These are phyloP conservation scores for Axea sp. DNA, from an alignment of 2,888 invertebrate species.

Conservation along the genomic window DNA sequence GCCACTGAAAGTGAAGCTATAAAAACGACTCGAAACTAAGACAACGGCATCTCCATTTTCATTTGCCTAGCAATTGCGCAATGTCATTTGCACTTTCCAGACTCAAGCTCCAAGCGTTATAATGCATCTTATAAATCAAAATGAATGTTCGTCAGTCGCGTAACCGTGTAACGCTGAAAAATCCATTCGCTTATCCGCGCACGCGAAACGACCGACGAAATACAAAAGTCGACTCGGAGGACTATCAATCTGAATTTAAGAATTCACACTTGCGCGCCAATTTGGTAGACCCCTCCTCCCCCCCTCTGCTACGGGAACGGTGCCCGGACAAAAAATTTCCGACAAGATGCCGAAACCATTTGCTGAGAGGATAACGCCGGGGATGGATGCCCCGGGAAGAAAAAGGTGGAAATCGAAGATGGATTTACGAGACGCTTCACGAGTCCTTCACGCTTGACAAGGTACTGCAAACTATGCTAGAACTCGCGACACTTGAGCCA, in stretches of 20 bases:
- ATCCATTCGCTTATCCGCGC: constrained; percentile 34
- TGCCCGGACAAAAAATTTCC: constrained; percentile 14
- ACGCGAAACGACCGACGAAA: constrained; percentile 17
- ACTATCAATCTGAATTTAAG: constrained; percentile 52
- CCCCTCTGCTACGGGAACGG: background rate
- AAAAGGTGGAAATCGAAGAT: constrained; percentile 52
- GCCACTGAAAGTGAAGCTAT: background rate
- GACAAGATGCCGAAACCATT: constrained; percentile 18
- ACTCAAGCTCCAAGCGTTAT: constrained; percentile 23
- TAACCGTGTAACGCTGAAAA: constrained; percentile 30
- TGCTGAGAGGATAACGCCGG: constrained; percentile 11
- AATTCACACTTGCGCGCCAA: constrained; percentile 27
- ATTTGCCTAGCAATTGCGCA: constrained; percentile 46
- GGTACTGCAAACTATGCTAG: constrained; percentile 23
- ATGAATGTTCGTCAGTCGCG: constrained; percentile 52
- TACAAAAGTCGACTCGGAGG: constrained; percentile 28
- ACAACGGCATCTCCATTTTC: constrained; percentile 44
- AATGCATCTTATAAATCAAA: constrained; percentile 53
- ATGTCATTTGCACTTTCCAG: constrained; percentile 46
- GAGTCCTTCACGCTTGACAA: constrained; percentile 51
- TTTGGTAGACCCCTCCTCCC: background rate
- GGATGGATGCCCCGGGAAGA: constrained; percentile 13
- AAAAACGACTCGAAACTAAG: constrained; percentile 12
- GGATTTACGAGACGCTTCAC: constrained; percentile 52
- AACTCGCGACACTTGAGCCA: constrained; percentile 27